Percentiles rank a stretch among this genome's conserved stretches.
These are phyloP conservation scores for Hassar affinis DNA, from an alignment of 2,113 vertebrate genomes.

Conservation along the genomic window DNA sequence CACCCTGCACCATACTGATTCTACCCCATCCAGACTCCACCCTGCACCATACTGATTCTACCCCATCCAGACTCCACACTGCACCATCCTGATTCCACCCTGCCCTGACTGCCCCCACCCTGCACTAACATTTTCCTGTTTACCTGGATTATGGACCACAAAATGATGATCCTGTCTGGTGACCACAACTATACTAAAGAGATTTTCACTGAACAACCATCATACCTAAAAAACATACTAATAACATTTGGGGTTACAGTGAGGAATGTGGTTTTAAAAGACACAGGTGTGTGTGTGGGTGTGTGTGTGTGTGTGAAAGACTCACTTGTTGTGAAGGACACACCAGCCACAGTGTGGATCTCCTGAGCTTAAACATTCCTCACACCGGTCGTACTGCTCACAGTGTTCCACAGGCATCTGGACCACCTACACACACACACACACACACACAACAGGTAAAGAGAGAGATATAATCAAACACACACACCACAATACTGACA, in stretches of 20 bases:
- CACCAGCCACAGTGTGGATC: constrained; percentile 98
- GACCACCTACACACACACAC: constrained; percentile 73
- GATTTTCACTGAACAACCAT: background rate
- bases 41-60: background rate
- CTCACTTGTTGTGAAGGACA: constrained; percentile 90
- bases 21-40: background rate
- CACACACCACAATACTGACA: background rate
- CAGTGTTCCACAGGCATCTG: constrained; percentile 90
- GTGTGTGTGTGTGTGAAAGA: constrained; percentile 48
- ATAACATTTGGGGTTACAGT: constrained; percentile 7
- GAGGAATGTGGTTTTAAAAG: background rate
- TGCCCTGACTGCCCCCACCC: background rate
- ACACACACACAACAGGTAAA: constrained; percentile 42
- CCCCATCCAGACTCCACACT: background rate
- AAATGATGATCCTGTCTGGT: background rate
- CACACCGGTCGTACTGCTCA: constrained; percentile 85
- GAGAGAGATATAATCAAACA: background rate
- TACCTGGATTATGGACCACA: background rate
- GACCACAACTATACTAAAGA: background rate
- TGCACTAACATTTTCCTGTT: background rate
- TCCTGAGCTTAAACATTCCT: constrained; percentile 84
- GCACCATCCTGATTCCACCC: background rate
- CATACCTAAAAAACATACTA: background rate
- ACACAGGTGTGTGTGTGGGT: background rate
- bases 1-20: background rate